phyloP scores from a whole-genome alignment of 2,888 invertebrate species.

The Laspeyria flexula region DNA sequence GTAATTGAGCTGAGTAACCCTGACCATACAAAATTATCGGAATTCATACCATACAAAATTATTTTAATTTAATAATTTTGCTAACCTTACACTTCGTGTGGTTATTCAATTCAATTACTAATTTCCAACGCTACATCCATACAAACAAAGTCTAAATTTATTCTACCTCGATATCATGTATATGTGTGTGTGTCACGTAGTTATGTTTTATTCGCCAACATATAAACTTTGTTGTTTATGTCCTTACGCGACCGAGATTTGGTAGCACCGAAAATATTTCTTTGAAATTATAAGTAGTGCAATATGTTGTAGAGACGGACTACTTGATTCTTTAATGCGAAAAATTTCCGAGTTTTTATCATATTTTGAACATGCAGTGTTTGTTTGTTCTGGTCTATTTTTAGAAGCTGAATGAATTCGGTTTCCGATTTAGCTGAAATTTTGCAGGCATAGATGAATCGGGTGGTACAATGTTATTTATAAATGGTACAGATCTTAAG shows the following conservation, averaged over 20 bases:
- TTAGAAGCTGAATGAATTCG: too few relatives aligned
- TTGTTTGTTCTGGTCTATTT: too few relatives aligned
- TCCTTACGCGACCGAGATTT: conserved; percentile 62
- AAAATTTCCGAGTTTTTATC: too few relatives aligned
- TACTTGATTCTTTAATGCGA: too few relatives aligned
- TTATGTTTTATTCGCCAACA: conserved; percentile 39
- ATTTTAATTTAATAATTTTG: conserved; percentile 11
- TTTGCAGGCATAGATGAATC: too few relatives aligned
- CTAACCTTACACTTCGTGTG: conserved; percentile 36
- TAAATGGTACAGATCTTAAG: too few relatives aligned
- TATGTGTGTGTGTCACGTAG: conserved; percentile 22
- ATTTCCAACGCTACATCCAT: conserved; percentile 38
- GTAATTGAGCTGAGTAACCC: too few relatives aligned
- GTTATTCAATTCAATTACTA: conserved; percentile 27
- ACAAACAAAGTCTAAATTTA: conserved; percentile 42
- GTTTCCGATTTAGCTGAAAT: too few relatives aligned
- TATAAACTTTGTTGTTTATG: conserved; percentile 54
- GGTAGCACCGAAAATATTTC: conserved; percentile 42
- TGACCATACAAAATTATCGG: too few relatives aligned
- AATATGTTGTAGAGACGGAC: conserved; percentile 1
- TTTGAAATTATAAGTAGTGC: conserved; percentile 43
- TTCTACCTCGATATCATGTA: conserved; percentile 1
- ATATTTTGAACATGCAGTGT: too few relatives aligned
- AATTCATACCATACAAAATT: too few relatives aligned
- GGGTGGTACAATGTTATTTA: too few relatives aligned